These are phyloP conservation scores for Tricholauxania praeusta DNA, from an alignment of 2,888 invertebrate genomes.

Conservation along the genomic window DNA sequence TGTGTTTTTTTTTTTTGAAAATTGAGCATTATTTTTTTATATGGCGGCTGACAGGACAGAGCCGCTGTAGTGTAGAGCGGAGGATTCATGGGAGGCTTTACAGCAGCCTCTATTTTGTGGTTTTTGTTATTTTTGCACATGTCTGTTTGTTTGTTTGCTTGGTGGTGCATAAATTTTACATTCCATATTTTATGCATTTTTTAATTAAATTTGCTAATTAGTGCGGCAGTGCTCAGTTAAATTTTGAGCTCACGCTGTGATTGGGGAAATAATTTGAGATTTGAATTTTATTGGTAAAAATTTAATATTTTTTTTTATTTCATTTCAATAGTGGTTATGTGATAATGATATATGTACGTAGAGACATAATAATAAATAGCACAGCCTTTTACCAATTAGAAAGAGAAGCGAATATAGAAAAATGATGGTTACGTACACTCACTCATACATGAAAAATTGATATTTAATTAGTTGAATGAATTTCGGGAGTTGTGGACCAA, in stretches of 20 bases:
- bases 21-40: conserved; percentile 8
- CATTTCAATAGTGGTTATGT: not conserved
- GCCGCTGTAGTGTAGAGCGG: not conserved
- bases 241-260: conserved; percentile 2
- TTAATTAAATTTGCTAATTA: conserved; percentile 34
- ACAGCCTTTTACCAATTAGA: not conserved
- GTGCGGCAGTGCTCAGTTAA: not conserved
- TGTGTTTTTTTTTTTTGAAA: conserved; percentile 29
- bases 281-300: conserved; percentile 23
- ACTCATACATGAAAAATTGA: not conserved
- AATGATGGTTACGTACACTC: not conserved
- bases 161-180: conserved; percentile 19
- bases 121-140: not conserved
- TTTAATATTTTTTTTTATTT: not conserved
- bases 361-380: not conserved
- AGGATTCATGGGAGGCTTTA: conserved; percentile 1
- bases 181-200: conserved; percentile 29
- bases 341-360: not conserved
- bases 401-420: not conserved
- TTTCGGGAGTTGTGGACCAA: conserved; percentile 1
- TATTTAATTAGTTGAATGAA: conserved; percentile 28
- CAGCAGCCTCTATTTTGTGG: conserved; percentile 15
- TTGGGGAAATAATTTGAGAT: conserved; percentile 31
- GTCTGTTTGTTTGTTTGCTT: not conserved
- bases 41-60: not conserved